A percentile compares a stretch with the other conserved stretches of the same genome.
Conservation (phyloP, 2,113 vertebrate species). For the Megaleporinus macrocephalus region DNA sequence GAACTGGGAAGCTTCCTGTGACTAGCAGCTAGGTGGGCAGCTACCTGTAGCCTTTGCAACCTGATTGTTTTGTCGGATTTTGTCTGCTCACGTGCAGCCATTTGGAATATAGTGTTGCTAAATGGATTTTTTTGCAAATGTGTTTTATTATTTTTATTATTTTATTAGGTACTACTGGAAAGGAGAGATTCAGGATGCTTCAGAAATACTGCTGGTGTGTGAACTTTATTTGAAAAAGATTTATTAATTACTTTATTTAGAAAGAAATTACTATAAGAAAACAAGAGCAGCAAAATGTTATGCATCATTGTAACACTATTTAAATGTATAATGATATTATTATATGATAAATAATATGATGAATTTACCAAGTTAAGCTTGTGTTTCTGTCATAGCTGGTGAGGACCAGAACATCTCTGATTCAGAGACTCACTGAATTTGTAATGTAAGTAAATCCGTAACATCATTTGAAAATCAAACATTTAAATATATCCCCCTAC, state of each 20-base stretch:
- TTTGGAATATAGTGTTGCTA: no score
- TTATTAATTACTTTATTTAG: no score
- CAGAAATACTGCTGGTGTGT: slow-evolving; percentile 85
- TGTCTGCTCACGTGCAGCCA: no score
- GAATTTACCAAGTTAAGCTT: neutral
- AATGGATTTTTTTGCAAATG: neutral
- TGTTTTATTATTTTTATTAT: neutral
- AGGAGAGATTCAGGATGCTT: slow-evolving; percentile 84
- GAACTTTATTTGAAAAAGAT: slow-evolving; percentile 19
- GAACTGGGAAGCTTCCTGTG: no score
- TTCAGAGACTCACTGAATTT: slow-evolving; percentile 73
- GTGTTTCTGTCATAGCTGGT: slow-evolving; percentile 76
- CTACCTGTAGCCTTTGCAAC: no score
- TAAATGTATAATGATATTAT: no score
- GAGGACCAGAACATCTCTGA: slow-evolving; percentile 85
- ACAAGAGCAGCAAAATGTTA: no score
- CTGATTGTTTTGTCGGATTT: no score
- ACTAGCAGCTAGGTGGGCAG: no score
- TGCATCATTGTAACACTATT: no score
- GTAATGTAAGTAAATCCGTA: slow-evolving; percentile 78
- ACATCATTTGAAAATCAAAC: neutral
- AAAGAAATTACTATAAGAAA: no score
- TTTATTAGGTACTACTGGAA: slow-evolving; percentile 87
- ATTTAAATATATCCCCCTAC: neutral
- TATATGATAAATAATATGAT: no score